Percentiles rank a stretch among this genome's conserved stretches.
phyloP scores from a whole-genome alignment of 2,888 invertebrate species.

The Parelbella ahira region DNA sequence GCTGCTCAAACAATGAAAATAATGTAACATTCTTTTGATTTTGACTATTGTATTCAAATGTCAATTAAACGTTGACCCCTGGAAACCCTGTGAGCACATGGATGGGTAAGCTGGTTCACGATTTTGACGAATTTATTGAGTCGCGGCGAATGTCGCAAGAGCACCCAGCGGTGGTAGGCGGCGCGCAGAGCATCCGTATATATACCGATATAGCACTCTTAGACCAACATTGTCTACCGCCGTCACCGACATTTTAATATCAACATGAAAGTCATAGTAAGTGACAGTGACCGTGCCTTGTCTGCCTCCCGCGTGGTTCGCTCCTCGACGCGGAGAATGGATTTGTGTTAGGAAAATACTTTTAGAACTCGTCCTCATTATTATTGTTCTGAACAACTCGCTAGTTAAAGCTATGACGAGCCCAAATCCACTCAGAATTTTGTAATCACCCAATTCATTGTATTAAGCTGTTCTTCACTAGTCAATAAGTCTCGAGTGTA shows the following conservation, averaged over 20 bases:
- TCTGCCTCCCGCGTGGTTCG: slow-evolving; percentile 1
- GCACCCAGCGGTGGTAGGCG: slow-evolving; percentile 66
- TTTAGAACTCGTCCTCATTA: too few species aligned
- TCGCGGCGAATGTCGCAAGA: slow-evolving; percentile 68
- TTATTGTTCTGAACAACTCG: too few species aligned
- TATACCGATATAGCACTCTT: slow-evolving; percentile 67
- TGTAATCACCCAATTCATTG: too few species aligned
- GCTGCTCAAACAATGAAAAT: too few species aligned
- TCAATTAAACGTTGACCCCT: slow-evolving; percentile 1
- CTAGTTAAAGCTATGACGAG: too few species aligned
- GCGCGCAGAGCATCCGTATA: slow-evolving; percentile 55
- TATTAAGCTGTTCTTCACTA: too few species aligned
- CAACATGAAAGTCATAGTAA: slow-evolving; percentile 76
- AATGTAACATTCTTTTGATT: too few species aligned
- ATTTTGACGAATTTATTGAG: slow-evolving; percentile 65
- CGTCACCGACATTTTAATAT: slow-evolving; percentile 60
- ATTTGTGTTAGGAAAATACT: too few species aligned
- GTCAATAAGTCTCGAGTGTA: too few species aligned
- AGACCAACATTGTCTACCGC: slow-evolving; percentile 73
- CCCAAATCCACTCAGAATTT: too few species aligned
- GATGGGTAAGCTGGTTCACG: slow-evolving; percentile 51
- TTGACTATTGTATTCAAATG: too few species aligned
- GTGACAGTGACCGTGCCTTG: slow-evolving; percentile 57
- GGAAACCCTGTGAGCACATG: slow-evolving; percentile 49
- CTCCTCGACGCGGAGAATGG: neutral